Evolutionary conservation across 2,113 vertebrate species (phyloP).

Genomic region (Ptychochromis oligacanthus): DNA sequence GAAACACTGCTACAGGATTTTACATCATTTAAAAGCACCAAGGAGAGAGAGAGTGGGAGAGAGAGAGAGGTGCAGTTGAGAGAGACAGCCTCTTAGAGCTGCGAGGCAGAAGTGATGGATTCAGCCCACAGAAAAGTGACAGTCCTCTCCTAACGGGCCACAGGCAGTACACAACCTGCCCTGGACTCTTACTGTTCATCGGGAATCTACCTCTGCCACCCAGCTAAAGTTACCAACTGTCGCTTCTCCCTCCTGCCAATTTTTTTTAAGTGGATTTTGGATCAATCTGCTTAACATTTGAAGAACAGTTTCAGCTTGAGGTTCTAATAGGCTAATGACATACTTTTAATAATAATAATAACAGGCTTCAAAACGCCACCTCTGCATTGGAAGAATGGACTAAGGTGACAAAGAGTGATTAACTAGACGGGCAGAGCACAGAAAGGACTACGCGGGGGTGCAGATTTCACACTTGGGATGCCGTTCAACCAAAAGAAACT

Average conservation of each 20-base stretch:
- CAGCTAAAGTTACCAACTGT: conserved; percentile 14
- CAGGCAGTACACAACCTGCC: conserved; percentile 62
- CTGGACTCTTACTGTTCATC: conserved; percentile 45
- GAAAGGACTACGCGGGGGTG: conserved; percentile 31
- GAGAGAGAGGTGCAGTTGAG: conserved; percentile 68
- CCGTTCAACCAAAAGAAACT: conserved; percentile 62
- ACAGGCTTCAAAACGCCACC: conserved; percentile 40
- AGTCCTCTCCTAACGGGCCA: conserved; percentile 61
- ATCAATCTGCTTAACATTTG: conserved; percentile 24
- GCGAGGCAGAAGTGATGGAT: conserved; percentile 77
- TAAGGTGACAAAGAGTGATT: conserved; percentile 56
- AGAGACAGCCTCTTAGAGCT: conserved; percentile 80
- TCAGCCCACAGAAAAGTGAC: conserved; percentile 68
- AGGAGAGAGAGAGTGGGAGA: not conserved
- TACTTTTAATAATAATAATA: conserved; percentile 43
- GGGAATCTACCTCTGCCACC: conserved; percentile 40
- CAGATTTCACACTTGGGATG: conserved; percentile 72
- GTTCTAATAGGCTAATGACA: conserved; percentile 36
- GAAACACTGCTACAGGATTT: conserved; percentile 71
- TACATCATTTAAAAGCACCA: conserved; percentile 79
- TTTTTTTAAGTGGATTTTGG: conserved; percentile 39
- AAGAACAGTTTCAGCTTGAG: conserved; percentile 35
- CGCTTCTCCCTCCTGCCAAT: conserved; percentile 10
- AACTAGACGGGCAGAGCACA: conserved; percentile 22
- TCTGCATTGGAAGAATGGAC: conserved; percentile 62